Conservation (phyloP, 2,113 vertebrate species). For the Callionymus lyra region DNA sequence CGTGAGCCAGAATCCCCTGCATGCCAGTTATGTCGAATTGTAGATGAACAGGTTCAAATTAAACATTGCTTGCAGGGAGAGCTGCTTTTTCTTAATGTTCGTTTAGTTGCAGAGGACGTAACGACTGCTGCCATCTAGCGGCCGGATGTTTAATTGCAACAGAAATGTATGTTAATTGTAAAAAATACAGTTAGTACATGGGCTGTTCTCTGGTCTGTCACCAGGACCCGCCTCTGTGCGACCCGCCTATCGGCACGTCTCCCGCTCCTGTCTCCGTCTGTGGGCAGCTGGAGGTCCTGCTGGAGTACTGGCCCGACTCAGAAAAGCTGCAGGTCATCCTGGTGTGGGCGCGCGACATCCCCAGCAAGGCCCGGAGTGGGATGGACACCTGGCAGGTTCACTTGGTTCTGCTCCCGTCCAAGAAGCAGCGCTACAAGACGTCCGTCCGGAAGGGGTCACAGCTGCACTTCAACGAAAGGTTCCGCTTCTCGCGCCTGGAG, state of each 20-base stretch:
- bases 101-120: no score
- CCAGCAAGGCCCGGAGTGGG: constrained; percentile 85
- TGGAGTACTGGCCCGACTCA: constrained; percentile 69
- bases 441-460: constrained; percentile 74
- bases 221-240: constrained; percentile 16
- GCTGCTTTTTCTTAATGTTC: no score
- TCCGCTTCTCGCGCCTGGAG: constrained; percentile 78
- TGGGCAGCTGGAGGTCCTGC: constrained; percentile 76
- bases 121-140: no score
- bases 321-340: constrained; percentile 79
- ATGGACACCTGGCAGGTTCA: constrained; percentile 88
- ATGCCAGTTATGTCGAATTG: no score
- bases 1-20: no score
- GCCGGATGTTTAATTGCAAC: no score
- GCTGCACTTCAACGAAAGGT: constrained; percentile 80
- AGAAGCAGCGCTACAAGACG: constrained; percentile 84
- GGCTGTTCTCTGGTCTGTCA: no score
- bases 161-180: no score
- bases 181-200: no score
- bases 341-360: constrained; percentile 75
- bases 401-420: constrained; percentile 80
- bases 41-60: no score
- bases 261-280: constrained; percentile 78
- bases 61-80: no score
- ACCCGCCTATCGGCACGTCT: constrained; percentile 23